These are phyloP conservation scores for Paracanthobrama guichenoti DNA, from an alignment of 2,113 vertebrate genomes.

Conservation along the genomic window DNA sequence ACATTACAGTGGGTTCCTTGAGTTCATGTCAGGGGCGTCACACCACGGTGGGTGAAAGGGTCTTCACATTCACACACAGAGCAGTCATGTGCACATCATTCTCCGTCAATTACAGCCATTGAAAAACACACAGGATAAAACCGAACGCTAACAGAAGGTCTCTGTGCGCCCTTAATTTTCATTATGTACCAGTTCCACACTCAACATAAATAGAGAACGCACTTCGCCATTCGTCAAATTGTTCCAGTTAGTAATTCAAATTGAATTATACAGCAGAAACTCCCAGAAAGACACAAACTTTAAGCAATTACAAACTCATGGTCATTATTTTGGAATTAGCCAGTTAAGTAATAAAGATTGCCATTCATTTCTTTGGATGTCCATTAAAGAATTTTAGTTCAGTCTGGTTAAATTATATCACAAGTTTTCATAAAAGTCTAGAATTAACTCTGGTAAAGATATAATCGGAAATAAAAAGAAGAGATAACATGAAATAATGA, in stretches of 20 bases:
- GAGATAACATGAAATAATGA: too few species aligned
- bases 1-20: background rate
- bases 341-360: background rate
- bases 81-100: constrained; percentile 61
- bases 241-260: constrained; percentile 1
- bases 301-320: background rate
- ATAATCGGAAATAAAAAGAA: too few species aligned
- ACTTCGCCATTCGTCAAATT: background rate
- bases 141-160: constrained; percentile 39
- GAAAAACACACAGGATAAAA: constrained; percentile 30
- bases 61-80: background rate
- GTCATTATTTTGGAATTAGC: background rate
- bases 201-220: background rate
- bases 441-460: background rate
- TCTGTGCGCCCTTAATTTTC: constrained; percentile 8
- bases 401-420: background rate
- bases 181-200: background rate
- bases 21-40: constrained; percentile 24
- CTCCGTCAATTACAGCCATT: constrained; percentile 55
- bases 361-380: background rate
- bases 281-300: background rate
- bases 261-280: background rate
- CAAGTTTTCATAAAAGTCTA: background rate
- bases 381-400: background rate
- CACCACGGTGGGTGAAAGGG: constrained; percentile 13